A percentile compares a stretch with the other conserved stretches of the same genome.
Conservation (phyloP, 64 coral and sea anemone species). For the Montipora capricornis region DNA sequence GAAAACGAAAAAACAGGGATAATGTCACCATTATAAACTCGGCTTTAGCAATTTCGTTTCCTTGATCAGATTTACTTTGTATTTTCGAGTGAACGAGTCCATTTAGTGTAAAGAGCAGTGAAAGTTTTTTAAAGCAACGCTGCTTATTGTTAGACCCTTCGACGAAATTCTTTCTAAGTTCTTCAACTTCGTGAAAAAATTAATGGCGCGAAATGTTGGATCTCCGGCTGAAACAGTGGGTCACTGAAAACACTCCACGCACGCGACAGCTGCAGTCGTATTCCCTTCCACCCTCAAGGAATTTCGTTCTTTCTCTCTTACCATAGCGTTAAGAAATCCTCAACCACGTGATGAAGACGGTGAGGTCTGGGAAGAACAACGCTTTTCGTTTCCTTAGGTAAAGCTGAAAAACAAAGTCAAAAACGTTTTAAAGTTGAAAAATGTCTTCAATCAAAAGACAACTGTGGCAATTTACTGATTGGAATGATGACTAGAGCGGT, state of each 20-base stretch:
- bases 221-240: neutral
- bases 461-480: too few relatives aligned
- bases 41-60: too few relatives aligned
- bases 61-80: too few relatives aligned
- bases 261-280: neutral
- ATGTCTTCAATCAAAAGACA: neutral
- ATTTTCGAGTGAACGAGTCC: too few relatives aligned
- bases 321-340: slow-evolving; percentile 91
- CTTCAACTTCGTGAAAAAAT: neutral
- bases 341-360: slow-evolving; percentile 88
- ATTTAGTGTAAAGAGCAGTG: too few relatives aligned
- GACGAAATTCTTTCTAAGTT: neutral
- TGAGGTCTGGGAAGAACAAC: slow-evolving; percentile 75
- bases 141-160: too few relatives aligned
- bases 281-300: too few relatives aligned
- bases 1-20: neutral
- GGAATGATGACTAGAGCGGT: too few relatives aligned
- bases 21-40: neutral
- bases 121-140: too few relatives aligned
- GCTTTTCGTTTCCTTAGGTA: slow-evolving; percentile 32
- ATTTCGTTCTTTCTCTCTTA: neutral
- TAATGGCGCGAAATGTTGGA: neutral
- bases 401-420: neutral
- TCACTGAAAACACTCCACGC: neutral
- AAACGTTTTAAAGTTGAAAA: too few relatives aligned